Evolutionary conservation across 1,140 invertebrate species (phyloP), one percentile per base, ranked within the genome.

Genomic region (Ostrea denselamellosa): DNA sequence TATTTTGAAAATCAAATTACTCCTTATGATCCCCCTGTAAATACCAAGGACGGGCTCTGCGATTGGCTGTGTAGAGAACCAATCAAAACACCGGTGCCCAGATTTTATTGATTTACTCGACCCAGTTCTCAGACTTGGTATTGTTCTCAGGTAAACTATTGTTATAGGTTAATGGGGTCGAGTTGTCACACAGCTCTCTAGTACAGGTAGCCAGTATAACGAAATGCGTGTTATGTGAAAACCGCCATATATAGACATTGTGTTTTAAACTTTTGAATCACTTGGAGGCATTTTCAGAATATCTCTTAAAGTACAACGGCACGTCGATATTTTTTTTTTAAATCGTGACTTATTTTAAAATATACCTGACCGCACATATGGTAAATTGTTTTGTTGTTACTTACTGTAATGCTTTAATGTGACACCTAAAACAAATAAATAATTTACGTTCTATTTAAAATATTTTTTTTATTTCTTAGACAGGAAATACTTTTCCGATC

Each of bases 71-170:
- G 10, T 12, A 77, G 68, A 77, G 25, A 77, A 25, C 68, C 68
- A 77, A 77, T 77, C 68, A 25, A 12, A 77, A 25, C 25, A 25
- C 4, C 68, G 12, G 68, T 77, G 68, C 68, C 68, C 68, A 77
- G 68, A 77, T 34, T 77, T 77, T 77, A 77, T 77, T 77, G 68
- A 77, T 77, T 77, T 77, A 77, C 68, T 77, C 68, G 68, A 77
- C 68, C 68, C 28, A 77, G 14, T 77, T 77, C 68, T 77, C 68
- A 77, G 68, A 77, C 68, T 77, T 77, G 22, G 68, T 77, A 77
- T 77, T 77, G 68, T 77, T 77, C 68, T 77, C 68, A 77, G 68
- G 68, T 77, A 77, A 77, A 77, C 68, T 77, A 77, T 77, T 77
- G 68, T 77, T 77, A 77, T 77, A 77, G 68, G 68, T 77, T 77